Evolutionary conservation across 2,888 invertebrate species (phyloP), one percentile per base, ranked within the genome.

Genomic region (Diploptera punctata): DNA sequence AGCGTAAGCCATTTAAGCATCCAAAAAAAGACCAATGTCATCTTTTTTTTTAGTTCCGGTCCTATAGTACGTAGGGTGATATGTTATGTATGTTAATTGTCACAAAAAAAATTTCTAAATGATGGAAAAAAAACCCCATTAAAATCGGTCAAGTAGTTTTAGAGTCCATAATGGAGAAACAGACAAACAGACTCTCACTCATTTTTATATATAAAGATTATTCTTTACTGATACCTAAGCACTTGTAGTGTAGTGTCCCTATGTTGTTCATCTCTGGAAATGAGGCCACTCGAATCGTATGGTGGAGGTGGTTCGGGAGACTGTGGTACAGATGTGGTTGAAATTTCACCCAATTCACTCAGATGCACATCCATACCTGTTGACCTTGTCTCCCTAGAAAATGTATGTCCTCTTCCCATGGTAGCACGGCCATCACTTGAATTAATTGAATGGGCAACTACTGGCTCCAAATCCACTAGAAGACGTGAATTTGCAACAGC

Each of bases 351-450:
- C 18, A 31, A 13, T 31, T 60, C 60, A n/a, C 31, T 31, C 13
- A 4, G 29, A 31, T 60, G 31, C 13, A 60, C 9, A 13, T 31
- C 31, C 18, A 33, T 18, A 13, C 16, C 43, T n/a, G 16, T 24
- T 31, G 47, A 33, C 16, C 52, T 19, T 2, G 70, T 57, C n/a
- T 71, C 71, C 16, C 52, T 67, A 18, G 73, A 73, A 60, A 74
- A 74, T 38, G 74, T 74, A 26, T 74, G 67, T 7, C 74, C 71
- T n/a, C 68, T 47, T 5, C 54, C 57, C 65, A 74, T 72, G 43
- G 76, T 33, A 61, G 75, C 67, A 65, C 77, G 13, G 68, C 76
- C 72, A 75, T 77, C 60, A 38, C 18, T 67, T n/a, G 54, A 10
- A 10, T 18, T 9, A 18, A 47, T 10, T 31, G 70, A 61, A 13